A percentile compares a stretch with the other conserved stretches of the same genome.
These are phyloP conservation scores for Oxytorus armatus DNA, from an alignment of 2,888 invertebrate species.

Conservation along the genomic window DNA sequence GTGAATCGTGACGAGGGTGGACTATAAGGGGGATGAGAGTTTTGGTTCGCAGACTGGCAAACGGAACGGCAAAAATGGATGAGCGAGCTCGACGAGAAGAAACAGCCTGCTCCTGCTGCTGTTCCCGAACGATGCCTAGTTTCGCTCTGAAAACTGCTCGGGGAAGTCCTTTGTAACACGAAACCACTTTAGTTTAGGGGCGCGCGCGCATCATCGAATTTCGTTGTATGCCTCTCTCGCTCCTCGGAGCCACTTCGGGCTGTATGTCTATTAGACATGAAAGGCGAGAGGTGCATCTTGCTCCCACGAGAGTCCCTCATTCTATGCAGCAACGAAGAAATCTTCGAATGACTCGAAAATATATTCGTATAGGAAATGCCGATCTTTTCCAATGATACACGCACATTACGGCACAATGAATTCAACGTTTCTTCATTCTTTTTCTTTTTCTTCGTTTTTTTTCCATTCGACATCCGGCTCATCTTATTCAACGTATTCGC, in stretches of 20 bases:
- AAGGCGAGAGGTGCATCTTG: constrained; percentile 6
- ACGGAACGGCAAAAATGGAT: constrained; percentile 62
- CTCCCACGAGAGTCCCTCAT: background rate
- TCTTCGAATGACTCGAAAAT: constrained; percentile 54
- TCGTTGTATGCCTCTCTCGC: constrained; percentile 53
- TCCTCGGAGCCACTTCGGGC: constrained; percentile 36
- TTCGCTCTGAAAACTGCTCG: constrained; percentile 60
- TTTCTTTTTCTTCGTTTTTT: constrained; percentile 54
- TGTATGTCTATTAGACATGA: constrained; percentile 29
- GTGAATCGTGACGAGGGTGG: constrained; percentile 19
- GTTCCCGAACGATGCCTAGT: constrained; percentile 46
- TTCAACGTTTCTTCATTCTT: constrained; percentile 32
- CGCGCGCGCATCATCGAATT: constrained; percentile 68
- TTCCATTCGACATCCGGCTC: constrained; percentile 60
- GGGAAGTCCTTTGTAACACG: constrained; percentile 69
- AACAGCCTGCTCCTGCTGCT: constrained; percentile 53
- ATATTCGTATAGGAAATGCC: constrained; percentile 29
- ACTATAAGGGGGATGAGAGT: constrained; percentile 11
- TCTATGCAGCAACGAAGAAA: constrained; percentile 29
- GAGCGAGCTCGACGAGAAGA: constrained; percentile 60
- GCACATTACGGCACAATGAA: constrained; percentile 64
- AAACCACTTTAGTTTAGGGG: constrained; percentile 68
- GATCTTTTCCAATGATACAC: constrained; percentile 73
- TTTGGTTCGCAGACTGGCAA: constrained; percentile 46
- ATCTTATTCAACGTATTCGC: constrained; percentile 14